phyloP scores from a whole-genome alignment of 2,888 invertebrate species.

The Perithous albicinctus region DNA sequence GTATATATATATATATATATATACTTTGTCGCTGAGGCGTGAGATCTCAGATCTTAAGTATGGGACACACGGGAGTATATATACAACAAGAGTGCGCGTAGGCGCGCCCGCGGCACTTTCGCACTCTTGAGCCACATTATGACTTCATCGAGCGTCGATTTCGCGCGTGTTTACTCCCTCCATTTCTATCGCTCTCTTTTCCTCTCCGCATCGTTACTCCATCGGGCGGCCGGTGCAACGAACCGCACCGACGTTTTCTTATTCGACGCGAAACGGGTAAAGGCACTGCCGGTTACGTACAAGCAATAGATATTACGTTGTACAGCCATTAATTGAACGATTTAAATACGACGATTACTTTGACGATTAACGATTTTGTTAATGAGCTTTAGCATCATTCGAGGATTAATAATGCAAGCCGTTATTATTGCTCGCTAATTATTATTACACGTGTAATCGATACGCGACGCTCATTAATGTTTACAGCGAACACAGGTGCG shows the following conservation, averaged over 20 bases:
- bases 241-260: slow-evolving; percentile 37
- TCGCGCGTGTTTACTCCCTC: slow-evolving; percentile 53
- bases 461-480: slow-evolving; percentile 1
- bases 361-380: slow-evolving; percentile 29
- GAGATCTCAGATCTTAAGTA: slow-evolving; percentile 59
- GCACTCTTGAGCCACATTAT: slow-evolving; percentile 68
- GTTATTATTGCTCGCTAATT: slow-evolving; percentile 4
- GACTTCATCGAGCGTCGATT: slow-evolving; percentile 73
- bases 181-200: slow-evolving; percentile 25
- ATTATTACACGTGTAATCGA: slow-evolving; percentile 31
- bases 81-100: slow-evolving; percentile 54
- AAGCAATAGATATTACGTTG: neutral
- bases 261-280: slow-evolving; percentile 15
- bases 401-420: neutral
- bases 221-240: slow-evolving; percentile 53
- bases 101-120: slow-evolving; percentile 61
- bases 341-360: slow-evolving; percentile 20
- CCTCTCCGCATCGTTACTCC: slow-evolving; percentile 42
- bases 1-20: too few relatives aligned
- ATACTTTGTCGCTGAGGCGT: slow-evolving; percentile 37
- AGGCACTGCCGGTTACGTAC: neutral
- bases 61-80: slow-evolving; percentile 6
- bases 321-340: slow-evolving; percentile 15
- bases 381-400: neutral
- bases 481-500: slow-evolving; percentile 1